Conservation (phyloP, 2,888 invertebrate genomes). For the Zonitis immaculata region DNA sequence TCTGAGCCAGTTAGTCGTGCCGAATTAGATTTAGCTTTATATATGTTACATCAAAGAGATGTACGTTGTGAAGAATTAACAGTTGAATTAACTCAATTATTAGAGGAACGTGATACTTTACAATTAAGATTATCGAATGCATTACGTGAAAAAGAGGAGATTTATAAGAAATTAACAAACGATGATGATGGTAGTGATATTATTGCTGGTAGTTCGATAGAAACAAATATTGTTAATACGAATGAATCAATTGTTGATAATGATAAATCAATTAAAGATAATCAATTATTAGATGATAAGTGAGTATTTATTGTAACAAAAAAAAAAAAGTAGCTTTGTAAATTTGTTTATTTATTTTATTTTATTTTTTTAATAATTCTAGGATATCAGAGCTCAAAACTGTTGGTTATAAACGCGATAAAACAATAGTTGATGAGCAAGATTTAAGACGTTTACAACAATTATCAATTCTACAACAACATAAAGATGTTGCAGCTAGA, state of each 20-base stretch:
- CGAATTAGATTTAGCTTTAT: slow-evolving; percentile 74
- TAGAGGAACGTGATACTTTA: slow-evolving; percentile 81
- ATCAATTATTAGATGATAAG: slow-evolving; percentile 10
- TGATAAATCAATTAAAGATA: not conserved
- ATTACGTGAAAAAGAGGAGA: slow-evolving; percentile 66
- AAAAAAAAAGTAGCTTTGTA: not conserved
- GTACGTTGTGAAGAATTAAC: slow-evolving; percentile 83
- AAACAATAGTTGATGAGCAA: slow-evolving; percentile 69
- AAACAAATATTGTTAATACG: not conserved
- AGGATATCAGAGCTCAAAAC: slow-evolving; percentile 71
- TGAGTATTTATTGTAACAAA: slow-evolving; percentile 1
- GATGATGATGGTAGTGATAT: too few relatives aligned
- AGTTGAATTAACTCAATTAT: slow-evolving; percentile 72
- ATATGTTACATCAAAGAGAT: slow-evolving; percentile 82
- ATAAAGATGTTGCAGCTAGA: slow-evolving; percentile 63
- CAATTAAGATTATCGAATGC: slow-evolving; percentile 79
- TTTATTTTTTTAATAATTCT: slow-evolving; percentile 45
- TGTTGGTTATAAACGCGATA: slow-evolving; percentile 71
- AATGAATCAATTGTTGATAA: not conserved
- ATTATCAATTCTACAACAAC: slow-evolving; percentile 65
- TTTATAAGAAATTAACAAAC: slow-evolving; percentile 43
- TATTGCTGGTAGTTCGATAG: not conserved
- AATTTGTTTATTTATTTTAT: not conserved
- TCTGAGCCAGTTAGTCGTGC: slow-evolving; percentile 49
- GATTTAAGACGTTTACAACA: slow-evolving; percentile 68